phyloP scores from a whole-genome alignment of 2,797 vertebrate genomes.

The Gypaetus barbatus region DNA sequence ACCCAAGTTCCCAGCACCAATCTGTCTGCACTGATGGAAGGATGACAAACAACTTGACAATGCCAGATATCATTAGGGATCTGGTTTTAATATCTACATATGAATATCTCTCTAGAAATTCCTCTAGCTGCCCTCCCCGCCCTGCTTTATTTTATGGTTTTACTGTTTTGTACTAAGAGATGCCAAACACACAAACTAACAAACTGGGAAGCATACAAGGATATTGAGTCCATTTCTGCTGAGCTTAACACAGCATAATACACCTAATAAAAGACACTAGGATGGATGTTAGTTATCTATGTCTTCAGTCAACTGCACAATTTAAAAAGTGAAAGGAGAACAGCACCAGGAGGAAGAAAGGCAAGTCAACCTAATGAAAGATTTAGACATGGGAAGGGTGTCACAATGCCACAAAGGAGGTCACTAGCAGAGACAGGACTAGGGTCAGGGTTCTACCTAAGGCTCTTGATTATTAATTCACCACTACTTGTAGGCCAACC shows the following conservation, averaged over 20 bases:
- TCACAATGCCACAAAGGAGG: neutral
- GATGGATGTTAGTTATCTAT: neutral
- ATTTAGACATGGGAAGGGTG: neutral
- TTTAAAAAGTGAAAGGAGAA: neutral
- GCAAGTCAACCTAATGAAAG: neutral
- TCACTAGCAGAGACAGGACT: neutral
- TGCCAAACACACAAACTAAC: neutral
- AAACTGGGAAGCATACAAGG: neutral
- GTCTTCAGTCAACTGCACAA: neutral
- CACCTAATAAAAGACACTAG: neutral
- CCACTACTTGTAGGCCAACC: neutral
- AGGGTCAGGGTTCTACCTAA: neutral
- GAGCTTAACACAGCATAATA: neutral
- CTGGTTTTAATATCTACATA: neutral
- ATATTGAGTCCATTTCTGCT: neutral
- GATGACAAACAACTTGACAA: neutral
- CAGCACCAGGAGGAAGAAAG: neutral
- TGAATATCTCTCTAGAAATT: neutral
- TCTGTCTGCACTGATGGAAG: neutral
- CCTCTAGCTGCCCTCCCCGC: fast-evolving
- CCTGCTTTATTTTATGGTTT: neutral
- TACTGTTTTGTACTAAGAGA: neutral
- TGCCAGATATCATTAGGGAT: neutral
- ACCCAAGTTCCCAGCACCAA: neutral
- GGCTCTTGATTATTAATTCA: neutral